Conservation (phyloP, 2,797 vertebrate species). For the Chaenodraco wilsoni region DNA sequence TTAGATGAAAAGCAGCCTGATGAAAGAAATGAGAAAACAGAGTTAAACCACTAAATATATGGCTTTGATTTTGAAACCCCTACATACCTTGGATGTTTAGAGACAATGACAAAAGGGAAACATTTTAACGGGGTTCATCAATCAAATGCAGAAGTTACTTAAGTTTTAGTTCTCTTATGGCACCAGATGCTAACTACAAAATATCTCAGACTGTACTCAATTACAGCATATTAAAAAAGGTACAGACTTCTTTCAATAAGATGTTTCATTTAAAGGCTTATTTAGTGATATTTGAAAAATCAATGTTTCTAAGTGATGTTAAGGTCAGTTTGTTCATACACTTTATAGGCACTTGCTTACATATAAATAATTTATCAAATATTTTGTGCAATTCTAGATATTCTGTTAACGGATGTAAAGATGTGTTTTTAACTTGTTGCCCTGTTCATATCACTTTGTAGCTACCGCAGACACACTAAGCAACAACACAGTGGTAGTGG, state of each 20-base stretch:
- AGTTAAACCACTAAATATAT: neutral
- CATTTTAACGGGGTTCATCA: neutral
- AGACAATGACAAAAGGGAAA: neutral
- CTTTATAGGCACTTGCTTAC: no score
- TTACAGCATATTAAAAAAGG: no score
- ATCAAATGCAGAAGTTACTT: neutral
- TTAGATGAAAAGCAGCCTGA: slow-evolving; percentile 83
- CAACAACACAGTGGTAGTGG: neutral
- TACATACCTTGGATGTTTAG: neutral
- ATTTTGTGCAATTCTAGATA: neutral
- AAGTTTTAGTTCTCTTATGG: neutral
- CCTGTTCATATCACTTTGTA: slow-evolving; percentile 1
- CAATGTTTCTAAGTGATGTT: no score
- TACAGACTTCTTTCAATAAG: no score
- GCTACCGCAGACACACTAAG: neutral
- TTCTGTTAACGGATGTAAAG: neutral
- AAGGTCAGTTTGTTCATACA: no score
- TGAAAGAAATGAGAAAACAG: slow-evolving; percentile 9
- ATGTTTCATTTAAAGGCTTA: no score
- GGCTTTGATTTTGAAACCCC: neutral
- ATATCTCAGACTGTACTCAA: neutral
- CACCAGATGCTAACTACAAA: neutral
- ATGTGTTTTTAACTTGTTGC: neutral
- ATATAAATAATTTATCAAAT: no score
- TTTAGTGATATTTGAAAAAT: no score